phyloP scores from a whole-genome alignment of 2,113 vertebrate genomes.

The Thalassoma bifasciatum region DNA sequence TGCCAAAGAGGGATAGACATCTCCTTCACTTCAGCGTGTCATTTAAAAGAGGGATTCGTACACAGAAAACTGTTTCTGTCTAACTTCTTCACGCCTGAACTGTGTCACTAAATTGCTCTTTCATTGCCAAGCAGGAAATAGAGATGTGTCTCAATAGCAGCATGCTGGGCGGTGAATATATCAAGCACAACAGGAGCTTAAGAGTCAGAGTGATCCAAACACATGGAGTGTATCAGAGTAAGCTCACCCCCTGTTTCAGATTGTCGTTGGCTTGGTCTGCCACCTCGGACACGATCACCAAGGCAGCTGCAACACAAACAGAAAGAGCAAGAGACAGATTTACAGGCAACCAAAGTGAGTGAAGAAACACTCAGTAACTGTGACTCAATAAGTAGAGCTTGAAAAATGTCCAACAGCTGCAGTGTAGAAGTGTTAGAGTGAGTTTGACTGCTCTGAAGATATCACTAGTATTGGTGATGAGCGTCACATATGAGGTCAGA shows the following conservation, averaged over 20 bases:
- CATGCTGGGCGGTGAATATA: slow-evolving; percentile 18
- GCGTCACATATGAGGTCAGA: too few relatives aligned
- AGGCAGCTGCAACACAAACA: slow-evolving; percentile 85
- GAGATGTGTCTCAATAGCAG: slow-evolving; percentile 17
- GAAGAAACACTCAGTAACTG: slow-evolving; percentile 23
- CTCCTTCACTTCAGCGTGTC: slow-evolving; percentile 42
- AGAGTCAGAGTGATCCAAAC: slow-evolving; percentile 29
- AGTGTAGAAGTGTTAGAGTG: not conserved
- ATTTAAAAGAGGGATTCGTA: slow-evolving; percentile 39
- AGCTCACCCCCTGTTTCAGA: slow-evolving; percentile 95
- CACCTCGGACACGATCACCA: slow-evolving; percentile 91
- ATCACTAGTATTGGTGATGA: not conserved
- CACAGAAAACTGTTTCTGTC: slow-evolving; percentile 36
- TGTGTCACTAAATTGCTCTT: slow-evolving; percentile 43
- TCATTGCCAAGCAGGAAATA: slow-evolving; percentile 33
- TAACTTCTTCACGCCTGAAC: slow-evolving; percentile 45
- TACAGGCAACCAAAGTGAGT: slow-evolving; percentile 22
- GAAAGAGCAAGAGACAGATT: slow-evolving; percentile 42
- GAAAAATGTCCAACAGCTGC: slow-evolving; percentile 30
- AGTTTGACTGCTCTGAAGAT: not conserved
- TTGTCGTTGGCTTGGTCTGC: slow-evolving; percentile 92
- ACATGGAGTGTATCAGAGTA: slow-evolving; percentile 8
- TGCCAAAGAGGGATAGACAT: slow-evolving; percentile 41
- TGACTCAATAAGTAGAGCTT: slow-evolving; percentile 11
- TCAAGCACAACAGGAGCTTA: slow-evolving; percentile 27